Percentiles rank a stretch among this genome's conserved stretches.
Evolutionary conservation across 2,113 vertebrate genomes (phyloP).

Genomic region (Leptodactylus fuscus): DNA sequence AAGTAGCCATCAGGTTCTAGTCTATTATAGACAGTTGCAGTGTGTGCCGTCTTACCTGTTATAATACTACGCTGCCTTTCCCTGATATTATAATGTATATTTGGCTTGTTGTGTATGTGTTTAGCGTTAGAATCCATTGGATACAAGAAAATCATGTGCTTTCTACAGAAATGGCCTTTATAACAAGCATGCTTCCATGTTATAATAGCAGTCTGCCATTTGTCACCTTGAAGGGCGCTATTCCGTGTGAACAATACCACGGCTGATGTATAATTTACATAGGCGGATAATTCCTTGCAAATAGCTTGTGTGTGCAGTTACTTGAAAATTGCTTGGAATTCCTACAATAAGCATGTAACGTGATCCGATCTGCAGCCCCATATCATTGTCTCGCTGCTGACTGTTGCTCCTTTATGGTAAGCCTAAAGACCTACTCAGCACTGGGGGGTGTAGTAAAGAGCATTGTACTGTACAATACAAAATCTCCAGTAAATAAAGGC

Average conservation of each 20-base stretch:
- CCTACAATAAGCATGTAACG: conserved; percentile 1
- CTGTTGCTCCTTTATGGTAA: conserved; percentile 1
- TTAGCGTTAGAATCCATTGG: background rate
- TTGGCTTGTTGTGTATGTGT: background rate
- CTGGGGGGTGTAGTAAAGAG: background rate
- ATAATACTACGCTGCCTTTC: background rate
- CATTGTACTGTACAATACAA: background rate
- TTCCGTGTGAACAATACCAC: background rate
- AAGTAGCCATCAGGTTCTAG: background rate
- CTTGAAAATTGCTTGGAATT: background rate
- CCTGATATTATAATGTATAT: too few species aligned
- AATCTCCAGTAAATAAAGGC: background rate
- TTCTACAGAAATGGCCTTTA: background rate
- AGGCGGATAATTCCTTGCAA: conserved; percentile 3
- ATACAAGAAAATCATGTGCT: background rate
- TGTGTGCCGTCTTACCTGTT: background rate
- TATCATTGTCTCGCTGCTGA: background rate
- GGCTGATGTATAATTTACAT: conserved; percentile 16
- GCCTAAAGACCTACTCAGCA: background rate
- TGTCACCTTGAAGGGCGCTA: background rate
- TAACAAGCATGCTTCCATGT: background rate
- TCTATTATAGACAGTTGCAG: background rate
- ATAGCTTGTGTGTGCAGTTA: conserved; percentile 1
- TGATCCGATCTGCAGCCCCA: background rate
- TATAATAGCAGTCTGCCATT: background rate